phyloP scores from a whole-genome alignment of 2,797 vertebrate genomes.

The Bradypus variegatus region DNA sequence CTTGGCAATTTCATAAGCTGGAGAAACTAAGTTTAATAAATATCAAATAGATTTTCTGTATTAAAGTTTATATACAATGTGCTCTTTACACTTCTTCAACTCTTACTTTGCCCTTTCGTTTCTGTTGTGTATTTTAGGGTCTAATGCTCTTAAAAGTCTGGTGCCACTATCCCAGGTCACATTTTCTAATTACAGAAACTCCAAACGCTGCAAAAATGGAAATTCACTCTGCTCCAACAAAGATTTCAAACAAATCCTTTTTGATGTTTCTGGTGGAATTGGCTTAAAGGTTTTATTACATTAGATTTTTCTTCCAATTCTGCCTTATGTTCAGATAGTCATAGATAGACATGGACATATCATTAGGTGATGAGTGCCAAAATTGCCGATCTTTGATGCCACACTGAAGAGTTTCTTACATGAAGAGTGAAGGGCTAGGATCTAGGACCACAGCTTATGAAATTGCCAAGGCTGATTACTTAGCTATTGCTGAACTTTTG shows the following conservation, averaged over 20 bases:
- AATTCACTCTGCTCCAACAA: neutral
- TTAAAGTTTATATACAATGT: conserved; percentile 71
- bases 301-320: conserved; percentile 4
- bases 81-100: conserved; percentile 44
- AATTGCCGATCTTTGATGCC: neutral
- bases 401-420: neutral
- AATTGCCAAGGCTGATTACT: neutral
- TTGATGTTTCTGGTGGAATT: neutral
- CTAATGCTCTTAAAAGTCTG: neutral
- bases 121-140: neutral
- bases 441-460: neutral
- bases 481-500: neutral
- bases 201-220: neutral
- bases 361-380: neutral
- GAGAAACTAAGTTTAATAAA: conserved; percentile 86
- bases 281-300: neutral
- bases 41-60: conserved; percentile 88
- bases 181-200: conserved; percentile 15
- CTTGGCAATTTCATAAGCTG: conserved; percentile 86
- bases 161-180: neutral
- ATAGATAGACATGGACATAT: neutral
- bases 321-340: neutral
- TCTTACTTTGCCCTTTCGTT: neutral
- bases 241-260: neutral
- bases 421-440: neutral